Evolutionary conservation across 2,797 vertebrate genomes (phyloP).

Genomic region (Sebastolobus altivelis): DNA sequence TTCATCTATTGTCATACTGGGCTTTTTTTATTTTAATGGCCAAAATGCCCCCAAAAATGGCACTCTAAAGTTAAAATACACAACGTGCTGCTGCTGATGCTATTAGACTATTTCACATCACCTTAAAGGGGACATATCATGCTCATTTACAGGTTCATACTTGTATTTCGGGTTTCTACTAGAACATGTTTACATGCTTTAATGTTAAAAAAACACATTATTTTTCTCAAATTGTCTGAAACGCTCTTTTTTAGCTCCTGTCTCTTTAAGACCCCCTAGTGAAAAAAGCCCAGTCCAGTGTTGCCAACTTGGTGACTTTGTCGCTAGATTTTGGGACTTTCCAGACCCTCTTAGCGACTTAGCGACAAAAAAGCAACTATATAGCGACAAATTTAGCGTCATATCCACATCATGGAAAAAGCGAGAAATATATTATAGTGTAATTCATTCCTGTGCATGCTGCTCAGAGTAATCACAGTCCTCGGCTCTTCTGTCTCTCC

Average conservation of each 20-base stretch:
- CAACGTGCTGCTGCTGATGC: neutral
- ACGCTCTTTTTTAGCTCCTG: fast-evolving
- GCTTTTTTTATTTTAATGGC: neutral
- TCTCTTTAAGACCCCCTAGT: too few relatives aligned
- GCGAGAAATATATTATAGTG: too few relatives aligned
- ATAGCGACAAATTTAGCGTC: too few relatives aligned
- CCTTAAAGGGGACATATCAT: neutral
- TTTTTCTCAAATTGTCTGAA: neutral
- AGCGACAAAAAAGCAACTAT: too few relatives aligned
- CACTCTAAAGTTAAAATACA: neutral
- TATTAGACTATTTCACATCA: neutral
- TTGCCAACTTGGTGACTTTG: fast-evolving
- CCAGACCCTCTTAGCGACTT: too few relatives aligned
- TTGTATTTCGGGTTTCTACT: neutral
- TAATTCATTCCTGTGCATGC: too few relatives aligned
- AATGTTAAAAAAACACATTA: neutral
- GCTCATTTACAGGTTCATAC: neutral
- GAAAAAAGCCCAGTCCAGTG: too few relatives aligned
- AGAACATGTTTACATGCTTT: neutral
- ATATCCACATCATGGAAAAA: too few relatives aligned
- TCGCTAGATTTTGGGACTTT: fast-evolving
- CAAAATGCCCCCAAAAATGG: neutral
- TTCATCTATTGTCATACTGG: slow-evolving; percentile 9
- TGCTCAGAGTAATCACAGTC: too few relatives aligned
- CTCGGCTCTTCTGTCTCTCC: too few relatives aligned